Evolutionary conservation across 2,797 vertebrate species (phyloP).

Genomic region (Neopelma chrysocephalum): DNA sequence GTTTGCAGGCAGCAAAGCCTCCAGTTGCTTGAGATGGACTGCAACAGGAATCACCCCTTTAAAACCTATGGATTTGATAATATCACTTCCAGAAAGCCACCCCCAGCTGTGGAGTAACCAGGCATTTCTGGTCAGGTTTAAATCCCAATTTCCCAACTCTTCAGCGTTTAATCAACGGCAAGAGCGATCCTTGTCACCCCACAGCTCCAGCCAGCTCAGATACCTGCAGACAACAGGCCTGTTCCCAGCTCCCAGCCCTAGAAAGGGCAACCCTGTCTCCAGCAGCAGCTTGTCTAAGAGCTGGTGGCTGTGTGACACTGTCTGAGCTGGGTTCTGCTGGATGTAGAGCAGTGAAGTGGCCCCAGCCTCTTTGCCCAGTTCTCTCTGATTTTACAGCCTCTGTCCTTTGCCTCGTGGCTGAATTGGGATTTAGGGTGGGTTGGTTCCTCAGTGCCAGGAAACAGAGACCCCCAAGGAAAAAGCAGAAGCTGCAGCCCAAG

Average conservation of each 20-base stretch:
- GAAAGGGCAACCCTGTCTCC: not conserved
- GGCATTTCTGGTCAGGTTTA: not conserved
- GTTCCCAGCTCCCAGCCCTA: not conserved
- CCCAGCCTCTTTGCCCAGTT: not conserved
- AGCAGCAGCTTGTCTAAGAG: not conserved
- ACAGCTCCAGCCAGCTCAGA: not conserved
- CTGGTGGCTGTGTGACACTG: not conserved
- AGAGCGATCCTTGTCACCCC: not conserved
- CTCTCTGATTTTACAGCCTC: not conserved
- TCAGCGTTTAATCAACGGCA: conserved; percentile 5
- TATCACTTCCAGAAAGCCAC: not conserved
- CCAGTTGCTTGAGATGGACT: rapidly evolving
- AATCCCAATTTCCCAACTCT: conserved; percentile 30
- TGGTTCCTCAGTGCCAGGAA: not conserved
- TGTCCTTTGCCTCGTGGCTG: not conserved
- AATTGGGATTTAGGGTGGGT: rapidly evolving
- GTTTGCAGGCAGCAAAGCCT: not conserved
- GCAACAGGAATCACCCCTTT: not conserved
- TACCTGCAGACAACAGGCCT: rapidly evolving
- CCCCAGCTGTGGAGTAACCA: not conserved
- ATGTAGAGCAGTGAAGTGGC: not conserved
- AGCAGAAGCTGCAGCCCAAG: not conserved
- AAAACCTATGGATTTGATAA: not conserved
- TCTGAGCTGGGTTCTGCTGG: rapidly evolving
- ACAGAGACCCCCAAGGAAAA: not conserved